These are phyloP conservation scores for Ormyrus pomaceus DNA, from an alignment of 2,888 invertebrate species.

Conservation along the genomic window DNA sequence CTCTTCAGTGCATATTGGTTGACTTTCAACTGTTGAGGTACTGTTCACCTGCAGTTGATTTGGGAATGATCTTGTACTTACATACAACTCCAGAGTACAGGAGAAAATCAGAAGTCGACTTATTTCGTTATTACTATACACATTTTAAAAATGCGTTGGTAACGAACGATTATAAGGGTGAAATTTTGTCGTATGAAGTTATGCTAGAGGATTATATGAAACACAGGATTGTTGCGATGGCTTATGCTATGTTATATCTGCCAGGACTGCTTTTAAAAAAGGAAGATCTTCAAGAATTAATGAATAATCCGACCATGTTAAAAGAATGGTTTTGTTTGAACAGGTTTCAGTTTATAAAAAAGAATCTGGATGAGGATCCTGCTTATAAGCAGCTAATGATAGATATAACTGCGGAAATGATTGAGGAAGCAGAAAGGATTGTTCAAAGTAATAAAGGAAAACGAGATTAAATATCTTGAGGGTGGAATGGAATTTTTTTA, in stretches of 20 bases:
- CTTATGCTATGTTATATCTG: slow-evolving; percentile 65
- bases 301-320: slow-evolving; percentile 61
- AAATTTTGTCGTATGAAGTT: slow-evolving; percentile 72
- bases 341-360: slow-evolving; percentile 61
- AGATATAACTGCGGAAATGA: slow-evolving; percentile 62
- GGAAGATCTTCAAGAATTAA: slow-evolving; percentile 55
- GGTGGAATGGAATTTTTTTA: background rate
- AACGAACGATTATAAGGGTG: slow-evolving; percentile 33
- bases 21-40: slow-evolving; percentile 42
- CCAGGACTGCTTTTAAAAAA: slow-evolving; percentile 67
- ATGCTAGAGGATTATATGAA: slow-evolving; percentile 66
- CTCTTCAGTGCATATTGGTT: slow-evolving; percentile 25
- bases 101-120: background rate
- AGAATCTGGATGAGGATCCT: slow-evolving; percentile 62
- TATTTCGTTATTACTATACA: slow-evolving; percentile 22
- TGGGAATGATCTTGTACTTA: slow-evolving; percentile 21
- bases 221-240: slow-evolving; percentile 64
- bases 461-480: too few relatives aligned
- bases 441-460: too few relatives aligned
- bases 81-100: slow-evolving; percentile 25
- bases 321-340: slow-evolving; percentile 58
- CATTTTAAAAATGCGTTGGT: slow-evolving; percentile 43
- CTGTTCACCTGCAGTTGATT: slow-evolving; percentile 1
- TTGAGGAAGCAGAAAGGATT: slow-evolving; percentile 14
- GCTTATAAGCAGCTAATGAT: slow-evolving; percentile 63